Percentiles rank a stretch among this genome's conserved stretches.
Conservation (phyloP, 92 coral and sea anemone species). For the Zoanthus sociatus region DNA sequence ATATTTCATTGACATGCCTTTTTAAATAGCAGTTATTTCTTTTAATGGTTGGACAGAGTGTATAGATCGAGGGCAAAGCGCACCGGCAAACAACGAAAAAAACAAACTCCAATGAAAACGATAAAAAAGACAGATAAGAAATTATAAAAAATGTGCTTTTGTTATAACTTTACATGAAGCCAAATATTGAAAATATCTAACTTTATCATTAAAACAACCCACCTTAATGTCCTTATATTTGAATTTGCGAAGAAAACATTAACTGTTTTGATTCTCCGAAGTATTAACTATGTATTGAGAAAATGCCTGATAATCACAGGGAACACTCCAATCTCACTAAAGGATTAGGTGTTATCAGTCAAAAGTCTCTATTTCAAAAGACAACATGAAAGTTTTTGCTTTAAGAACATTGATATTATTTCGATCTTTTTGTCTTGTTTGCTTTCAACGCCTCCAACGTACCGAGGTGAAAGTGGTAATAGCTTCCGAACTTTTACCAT, state of each 20-base stretch:
- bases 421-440: slow-evolving; percentile 26
- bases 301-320: neutral
- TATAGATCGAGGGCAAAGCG: too few species aligned
- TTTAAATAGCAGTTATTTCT: slow-evolving; percentile 7
- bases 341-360: neutral
- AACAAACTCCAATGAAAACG: neutral
- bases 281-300: too few species aligned
- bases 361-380: neutral
- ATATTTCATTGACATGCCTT: neutral
- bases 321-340: neutral
- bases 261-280: neutral
- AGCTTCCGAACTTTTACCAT: slow-evolving; percentile 40
- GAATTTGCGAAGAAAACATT: neutral
- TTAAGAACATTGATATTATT: slow-evolving; percentile 11
- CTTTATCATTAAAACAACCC: neutral
- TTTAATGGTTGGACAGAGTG: neutral
- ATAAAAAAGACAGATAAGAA: neutral
- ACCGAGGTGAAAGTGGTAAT: slow-evolving; percentile 1
- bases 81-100: neutral
- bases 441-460: slow-evolving; percentile 31
- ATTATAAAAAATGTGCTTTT: neutral
- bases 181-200: slow-evolving; percentile 9
- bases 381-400: neutral
- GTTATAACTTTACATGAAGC: neutral
- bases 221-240: neutral